Percentiles rank a stretch among this genome's conserved stretches.
These are phyloP conservation scores for Mythimna lalbum DNA, from an alignment of 2,888 invertebrate species.

Conservation along the genomic window DNA sequence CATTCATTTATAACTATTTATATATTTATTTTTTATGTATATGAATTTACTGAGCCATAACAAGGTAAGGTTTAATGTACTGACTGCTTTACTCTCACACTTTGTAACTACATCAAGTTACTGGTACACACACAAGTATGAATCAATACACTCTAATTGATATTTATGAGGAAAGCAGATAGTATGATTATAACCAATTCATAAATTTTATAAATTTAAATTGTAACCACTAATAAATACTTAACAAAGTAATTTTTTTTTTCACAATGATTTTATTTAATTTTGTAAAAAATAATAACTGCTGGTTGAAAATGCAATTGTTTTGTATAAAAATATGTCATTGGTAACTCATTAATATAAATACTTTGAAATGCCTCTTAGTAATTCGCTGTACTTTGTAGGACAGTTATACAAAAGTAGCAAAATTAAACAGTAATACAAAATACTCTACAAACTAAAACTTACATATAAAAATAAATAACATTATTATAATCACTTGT, in stretches of 20 bases:
- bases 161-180: conserved; percentile 53
- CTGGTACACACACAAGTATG: conserved; percentile 5
- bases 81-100: conserved; percentile 44
- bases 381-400: conserved; percentile 56
- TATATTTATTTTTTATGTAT: conserved; percentile 7
- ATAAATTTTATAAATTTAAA: conserved; percentile 64
- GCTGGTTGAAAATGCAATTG: conserved; percentile 65
- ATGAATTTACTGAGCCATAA: conserved; percentile 58
- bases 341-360: conserved; percentile 72
- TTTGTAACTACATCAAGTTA: not conserved
- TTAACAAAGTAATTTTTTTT: conserved; percentile 50
- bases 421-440: conserved; percentile 56
- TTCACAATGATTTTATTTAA: conserved; percentile 44
- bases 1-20: conserved; percentile 45
- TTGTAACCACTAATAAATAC: conserved; percentile 62
- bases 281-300: conserved; percentile 52
- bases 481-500: conserved; percentile 83
- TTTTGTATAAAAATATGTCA: conserved; percentile 64
- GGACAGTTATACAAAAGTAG: conserved; percentile 60
- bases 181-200: conserved; percentile 58
- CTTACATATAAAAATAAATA: conserved; percentile 85
- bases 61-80: conserved; percentile 50
- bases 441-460: conserved; percentile 71
- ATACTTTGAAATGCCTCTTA: conserved; percentile 64
- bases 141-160: not conserved